These are phyloP conservation scores for Cheilosia vulpina DNA, from an alignment of 2,888 invertebrate species.

Conservation along the genomic window DNA sequence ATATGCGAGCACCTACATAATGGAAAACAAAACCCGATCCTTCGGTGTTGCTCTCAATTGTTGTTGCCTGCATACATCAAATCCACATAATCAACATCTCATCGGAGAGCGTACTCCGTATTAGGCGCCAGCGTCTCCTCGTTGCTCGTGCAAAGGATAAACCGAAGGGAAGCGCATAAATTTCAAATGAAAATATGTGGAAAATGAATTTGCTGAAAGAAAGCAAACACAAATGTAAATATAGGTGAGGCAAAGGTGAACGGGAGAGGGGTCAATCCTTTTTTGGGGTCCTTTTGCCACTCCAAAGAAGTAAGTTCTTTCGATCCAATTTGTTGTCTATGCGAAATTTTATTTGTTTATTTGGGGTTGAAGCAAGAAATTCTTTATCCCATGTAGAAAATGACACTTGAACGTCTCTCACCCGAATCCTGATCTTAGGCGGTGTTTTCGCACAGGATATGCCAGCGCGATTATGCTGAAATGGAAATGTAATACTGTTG, in stretches of 20 bases:
- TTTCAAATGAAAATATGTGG: constrained; percentile 68
- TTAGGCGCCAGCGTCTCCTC: constrained; percentile 17
- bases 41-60: neutral
- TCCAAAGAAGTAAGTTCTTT: constrained; percentile 2
- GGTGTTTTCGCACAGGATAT: neutral
- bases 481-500: constrained; percentile 46
- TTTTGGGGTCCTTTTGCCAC: constrained; percentile 6
- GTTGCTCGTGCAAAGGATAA: constrained; percentile 32
- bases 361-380: constrained; percentile 19
- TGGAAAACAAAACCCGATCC: constrained; percentile 59
- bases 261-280: constrained; percentile 48
- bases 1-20: constrained; percentile 65
- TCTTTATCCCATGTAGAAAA: constrained; percentile 26
- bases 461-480: constrained; percentile 25
- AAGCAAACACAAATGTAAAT: constrained; percentile 15
- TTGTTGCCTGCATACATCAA: constrained; percentile 11
- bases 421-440: neutral
- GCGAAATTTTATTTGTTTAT: constrained; percentile 58
- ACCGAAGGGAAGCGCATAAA: constrained; percentile 45
- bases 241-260: constrained; percentile 7
- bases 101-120: neutral
- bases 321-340: constrained; percentile 61
- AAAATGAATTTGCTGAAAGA: constrained; percentile 68
- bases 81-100: constrained; percentile 41
- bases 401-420: constrained; percentile 34